Evolutionary conservation across 2,888 invertebrate species (phyloP).

Genomic region (Electrophaes corylata): DNA sequence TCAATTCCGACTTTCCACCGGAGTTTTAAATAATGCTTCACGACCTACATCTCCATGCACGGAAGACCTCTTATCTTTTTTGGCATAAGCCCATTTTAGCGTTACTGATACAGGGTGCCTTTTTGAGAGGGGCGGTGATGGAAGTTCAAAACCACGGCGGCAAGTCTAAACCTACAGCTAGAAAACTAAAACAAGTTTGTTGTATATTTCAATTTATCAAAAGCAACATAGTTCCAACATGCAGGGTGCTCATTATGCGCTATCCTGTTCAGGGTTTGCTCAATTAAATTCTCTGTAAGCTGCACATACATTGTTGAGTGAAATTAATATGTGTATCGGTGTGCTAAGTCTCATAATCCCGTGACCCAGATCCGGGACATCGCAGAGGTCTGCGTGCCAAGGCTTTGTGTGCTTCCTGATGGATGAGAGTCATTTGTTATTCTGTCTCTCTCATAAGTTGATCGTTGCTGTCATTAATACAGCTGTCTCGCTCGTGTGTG

Average conservation of each 20-base stretch:
- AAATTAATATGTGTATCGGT: constrained; percentile 29
- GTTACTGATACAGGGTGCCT: too few species aligned
- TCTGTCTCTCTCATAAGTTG: constrained; percentile 51
- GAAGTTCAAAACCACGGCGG: too few species aligned
- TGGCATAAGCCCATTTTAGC: too few species aligned
- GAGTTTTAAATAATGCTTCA: too few species aligned
- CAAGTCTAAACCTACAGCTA: too few species aligned
- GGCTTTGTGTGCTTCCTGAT: constrained; percentile 52
- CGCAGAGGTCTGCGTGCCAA: constrained; percentile 42
- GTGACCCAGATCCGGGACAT: constrained; percentile 23
- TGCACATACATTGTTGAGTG: not conserved
- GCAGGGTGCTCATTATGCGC: constrained; percentile 4
- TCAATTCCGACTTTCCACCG: too few species aligned
- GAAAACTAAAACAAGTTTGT: too few species aligned
- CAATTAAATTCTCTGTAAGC: constrained; percentile 3
- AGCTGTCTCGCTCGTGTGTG: constrained; percentile 19
- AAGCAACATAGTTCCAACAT: not conserved
- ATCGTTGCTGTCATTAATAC: constrained; percentile 48
- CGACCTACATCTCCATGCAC: too few species aligned
- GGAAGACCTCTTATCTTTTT: too few species aligned
- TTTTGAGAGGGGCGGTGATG: too few species aligned
- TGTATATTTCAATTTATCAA: not conserved
- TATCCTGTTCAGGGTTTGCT: constrained; percentile 1
- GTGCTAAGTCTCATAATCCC: constrained; percentile 29
- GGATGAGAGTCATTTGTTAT: constrained; percentile 54